Evolutionary conservation across 2,797 vertebrate species (phyloP).

Genomic region (Spondyliosoma cantharus): DNA sequence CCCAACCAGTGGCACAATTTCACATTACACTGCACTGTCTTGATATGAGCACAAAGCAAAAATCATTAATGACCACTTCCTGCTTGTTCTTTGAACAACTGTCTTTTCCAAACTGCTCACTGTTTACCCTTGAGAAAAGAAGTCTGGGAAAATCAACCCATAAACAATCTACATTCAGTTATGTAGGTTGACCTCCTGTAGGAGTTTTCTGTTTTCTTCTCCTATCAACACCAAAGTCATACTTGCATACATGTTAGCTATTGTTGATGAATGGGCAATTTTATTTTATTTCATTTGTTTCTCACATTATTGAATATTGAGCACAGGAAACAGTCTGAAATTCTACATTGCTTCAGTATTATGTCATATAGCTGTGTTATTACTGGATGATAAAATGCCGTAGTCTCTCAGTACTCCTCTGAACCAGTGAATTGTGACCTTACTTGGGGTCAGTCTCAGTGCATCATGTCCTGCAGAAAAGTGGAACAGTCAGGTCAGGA

Average conservation of each 20-base stretch:
- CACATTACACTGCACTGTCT: constrained; percentile 26
- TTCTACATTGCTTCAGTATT: not conserved
- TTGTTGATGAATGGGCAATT: not conserved
- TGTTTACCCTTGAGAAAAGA: constrained; percentile 24
- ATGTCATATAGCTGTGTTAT: not conserved
- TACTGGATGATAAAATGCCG: not conserved
- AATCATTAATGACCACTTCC: constrained; percentile 6
- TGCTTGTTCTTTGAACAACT: constrained; percentile 30
- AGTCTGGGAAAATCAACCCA: constrained; percentile 22
- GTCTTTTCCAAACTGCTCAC: constrained; percentile 19
- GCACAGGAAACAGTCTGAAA: not conserved
- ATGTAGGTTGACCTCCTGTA: not conserved
- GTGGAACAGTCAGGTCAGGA: constrained; percentile 9
- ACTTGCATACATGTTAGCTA: not conserved
- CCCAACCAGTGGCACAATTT: constrained; percentile 10
- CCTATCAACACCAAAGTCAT: not conserved
- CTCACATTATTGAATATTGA: not conserved
- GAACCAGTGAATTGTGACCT: constrained; percentile 24
- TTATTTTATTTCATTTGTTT: not conserved
- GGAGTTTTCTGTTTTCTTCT: not conserved
- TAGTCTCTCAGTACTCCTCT: not conserved
- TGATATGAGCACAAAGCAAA: constrained; percentile 25
- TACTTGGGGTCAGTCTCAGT: constrained; percentile 10
- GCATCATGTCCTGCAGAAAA: constrained; percentile 23
- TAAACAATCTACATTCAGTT: constrained; percentile 28